Conservation (phyloP, 2,888 invertebrate genomes). For the Elmis aenea region DNA sequence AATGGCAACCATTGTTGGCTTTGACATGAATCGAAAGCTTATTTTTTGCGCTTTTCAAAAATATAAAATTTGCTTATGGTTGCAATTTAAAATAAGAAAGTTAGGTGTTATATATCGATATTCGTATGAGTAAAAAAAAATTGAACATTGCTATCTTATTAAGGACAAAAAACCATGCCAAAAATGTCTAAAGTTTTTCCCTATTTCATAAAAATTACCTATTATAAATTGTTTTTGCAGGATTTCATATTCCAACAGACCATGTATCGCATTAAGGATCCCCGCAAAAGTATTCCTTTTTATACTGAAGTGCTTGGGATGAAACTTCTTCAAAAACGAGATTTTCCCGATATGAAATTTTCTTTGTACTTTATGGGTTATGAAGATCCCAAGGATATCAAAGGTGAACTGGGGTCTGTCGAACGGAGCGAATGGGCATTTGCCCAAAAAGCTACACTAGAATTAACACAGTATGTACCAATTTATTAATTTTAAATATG, state of each 20-base stretch:
- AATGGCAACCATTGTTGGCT: no score
- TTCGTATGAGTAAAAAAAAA: no score
- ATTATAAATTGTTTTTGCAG: constrained; percentile 47
- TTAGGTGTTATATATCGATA: no score
- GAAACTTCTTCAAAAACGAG: constrained; percentile 80
- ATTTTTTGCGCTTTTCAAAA: no score
- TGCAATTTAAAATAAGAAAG: no score
- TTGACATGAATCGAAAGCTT: no score
- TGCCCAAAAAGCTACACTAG: constrained; percentile 78
- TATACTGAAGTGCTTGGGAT: constrained; percentile 89
- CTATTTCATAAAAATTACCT: neutral
- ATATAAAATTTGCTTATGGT: no score
- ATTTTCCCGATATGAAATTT: constrained; percentile 87
- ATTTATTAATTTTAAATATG: no score
- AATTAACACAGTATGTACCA: constrained; percentile 83
- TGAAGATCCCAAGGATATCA: constrained; percentile 70
- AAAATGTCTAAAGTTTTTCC: neutral
- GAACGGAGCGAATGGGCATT: constrained; percentile 74
- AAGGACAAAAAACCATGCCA: no score
- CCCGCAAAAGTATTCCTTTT: constrained; percentile 79
- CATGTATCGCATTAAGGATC: constrained; percentile 94
- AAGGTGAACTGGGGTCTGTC: constrained; percentile 56
- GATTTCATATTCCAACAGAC: constrained; percentile 94
- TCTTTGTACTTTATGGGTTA: constrained; percentile 89
- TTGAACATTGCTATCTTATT: no score